Base-by-base conservation (phyloP, 2,797 vertebrate species). In the Anomalospiza imberbis region DNA sequence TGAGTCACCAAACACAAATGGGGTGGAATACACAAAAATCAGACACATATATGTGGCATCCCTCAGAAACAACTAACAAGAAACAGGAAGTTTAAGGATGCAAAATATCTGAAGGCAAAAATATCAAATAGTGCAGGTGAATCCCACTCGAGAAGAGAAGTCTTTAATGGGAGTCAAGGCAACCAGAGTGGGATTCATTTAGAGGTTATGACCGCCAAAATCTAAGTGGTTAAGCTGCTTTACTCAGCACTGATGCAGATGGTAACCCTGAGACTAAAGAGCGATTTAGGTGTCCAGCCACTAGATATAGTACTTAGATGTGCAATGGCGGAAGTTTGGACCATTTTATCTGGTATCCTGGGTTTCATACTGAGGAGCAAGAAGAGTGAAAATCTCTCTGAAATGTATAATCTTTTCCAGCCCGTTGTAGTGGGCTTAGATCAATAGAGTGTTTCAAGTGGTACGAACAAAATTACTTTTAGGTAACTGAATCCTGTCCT, bases 41-140 rank as follows among this genome's bases (percentile, higher is more conserved):
- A 26, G n/a, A 51, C 22, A 70, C 7, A 57, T 17, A 13, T 21
- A n/a, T 15, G 7, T 13, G 71, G 45, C 16, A 61, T 40, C 22
- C 17, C 10, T 73, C 32, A n/a, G 5, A 2, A 81, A n/a, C 0
- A 2, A 61, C 34, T n/a, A 86, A 42, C 0, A 6, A 75, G 45
- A 71, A 71, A 45, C 6, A 53, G 36, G 14, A 31, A 72, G 28
- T 58, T 61, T 66, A 45, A 72, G 28, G 7, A 65, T 61, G 12
- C 6, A 63, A 60, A 16, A 55, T 81, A 34, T 32, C 63, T 79
- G 63, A 55, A 66, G 24, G 24, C 7, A 92, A 92, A 81, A 12
- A n/a, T 45, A 63, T 57, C 21, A 75, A 89, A 65, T 6, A 86
- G 9, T 10, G 7, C 21, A 81, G 6, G 38, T 24, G n/a, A 80